Percentiles rank a stretch among this genome's conserved stretches.
Evolutionary conservation across 1,140 invertebrate species (phyloP).

Genomic region (Coenobita brevimanus): DNA sequence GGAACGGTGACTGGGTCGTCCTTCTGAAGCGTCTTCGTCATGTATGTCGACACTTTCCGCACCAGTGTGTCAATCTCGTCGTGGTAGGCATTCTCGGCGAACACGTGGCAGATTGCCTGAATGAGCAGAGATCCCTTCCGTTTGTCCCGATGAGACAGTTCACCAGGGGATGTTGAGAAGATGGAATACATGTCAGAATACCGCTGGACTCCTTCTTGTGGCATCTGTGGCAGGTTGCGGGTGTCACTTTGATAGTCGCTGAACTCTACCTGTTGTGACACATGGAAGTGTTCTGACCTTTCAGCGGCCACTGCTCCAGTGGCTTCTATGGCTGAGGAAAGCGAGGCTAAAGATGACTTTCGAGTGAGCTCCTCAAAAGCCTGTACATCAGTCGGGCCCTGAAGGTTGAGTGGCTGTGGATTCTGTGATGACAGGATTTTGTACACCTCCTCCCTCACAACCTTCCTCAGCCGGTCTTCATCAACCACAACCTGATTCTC

Average conservation of each 20-base stretch:
- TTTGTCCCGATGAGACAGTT: conserved; percentile 80
- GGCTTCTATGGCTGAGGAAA: too few species aligned
- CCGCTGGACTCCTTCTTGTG: conserved; percentile 71
- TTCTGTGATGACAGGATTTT: neutral
- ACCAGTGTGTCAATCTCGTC: conserved; percentile 80
- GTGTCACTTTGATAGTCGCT: conserved; percentile 22
- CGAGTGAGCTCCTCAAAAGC: neutral
- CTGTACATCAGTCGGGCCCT: neutral
- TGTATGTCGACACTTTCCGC: conserved; percentile 75
- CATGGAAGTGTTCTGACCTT: neutral
- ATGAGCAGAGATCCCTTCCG: conserved; percentile 84
- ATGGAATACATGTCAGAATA: conserved; percentile 80
- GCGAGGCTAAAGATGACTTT: neutral
- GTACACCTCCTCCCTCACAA: conserved; percentile 29
- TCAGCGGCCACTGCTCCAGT: too few species aligned
- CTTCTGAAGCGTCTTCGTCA: conserved; percentile 60
- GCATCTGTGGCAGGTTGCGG: neutral
- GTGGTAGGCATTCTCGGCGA: conserved; percentile 81
- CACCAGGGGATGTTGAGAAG: conserved; percentile 80
- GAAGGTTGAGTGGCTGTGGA: neutral
- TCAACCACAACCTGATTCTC: neutral
- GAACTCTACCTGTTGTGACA: neutral
- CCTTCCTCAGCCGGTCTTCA: neutral
- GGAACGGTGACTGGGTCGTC: conserved; percentile 58
- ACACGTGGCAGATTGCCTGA: conserved; percentile 82